These are phyloP conservation scores for Amphibalanus amphitrite DNA, from an alignment of 1,140 invertebrate genomes.

Conservation along the genomic window DNA sequence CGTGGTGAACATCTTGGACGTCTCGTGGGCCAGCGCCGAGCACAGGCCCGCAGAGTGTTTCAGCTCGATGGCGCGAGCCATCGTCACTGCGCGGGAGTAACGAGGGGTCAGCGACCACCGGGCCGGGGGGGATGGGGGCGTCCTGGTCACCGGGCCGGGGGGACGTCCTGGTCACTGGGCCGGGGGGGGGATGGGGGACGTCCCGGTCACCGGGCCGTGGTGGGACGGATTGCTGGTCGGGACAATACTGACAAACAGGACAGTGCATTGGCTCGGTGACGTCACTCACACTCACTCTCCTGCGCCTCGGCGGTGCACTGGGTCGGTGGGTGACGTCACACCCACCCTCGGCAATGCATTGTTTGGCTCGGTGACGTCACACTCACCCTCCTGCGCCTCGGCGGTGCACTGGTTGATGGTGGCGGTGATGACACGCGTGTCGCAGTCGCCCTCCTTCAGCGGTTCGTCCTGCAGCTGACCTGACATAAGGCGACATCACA, in stretches of 20 bases:
- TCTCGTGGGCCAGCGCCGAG: constrained; percentile 45
- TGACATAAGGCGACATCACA: too few relatives aligned
- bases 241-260: too few relatives aligned
- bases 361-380: too few relatives aligned
- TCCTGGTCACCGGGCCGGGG: too few relatives aligned
- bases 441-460: constrained; percentile 38
- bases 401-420: constrained; percentile 49
- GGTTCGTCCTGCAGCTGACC: constrained; percentile 31
- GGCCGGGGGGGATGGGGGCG: too few relatives aligned
- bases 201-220: too few relatives aligned
- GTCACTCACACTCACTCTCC: constrained; percentile 36
- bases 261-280: too few relatives aligned
- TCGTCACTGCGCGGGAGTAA: constrained; percentile 34
- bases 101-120: constrained; percentile 6
- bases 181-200: too few relatives aligned
- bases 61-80: constrained; percentile 49
- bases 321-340: constrained; percentile 40
- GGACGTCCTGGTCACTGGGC: too few relatives aligned
- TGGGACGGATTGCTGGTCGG: too few relatives aligned
- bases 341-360: too few relatives aligned
- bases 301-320: constrained; percentile 55
- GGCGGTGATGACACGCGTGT: constrained; percentile 40
- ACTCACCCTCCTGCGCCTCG: constrained; percentile 49
- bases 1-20: constrained; percentile 40
- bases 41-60: constrained; percentile 45